Evolutionary conservation across 2,797 vertebrate genomes (phyloP).

Genomic region (Hippocampus kuda): DNA sequence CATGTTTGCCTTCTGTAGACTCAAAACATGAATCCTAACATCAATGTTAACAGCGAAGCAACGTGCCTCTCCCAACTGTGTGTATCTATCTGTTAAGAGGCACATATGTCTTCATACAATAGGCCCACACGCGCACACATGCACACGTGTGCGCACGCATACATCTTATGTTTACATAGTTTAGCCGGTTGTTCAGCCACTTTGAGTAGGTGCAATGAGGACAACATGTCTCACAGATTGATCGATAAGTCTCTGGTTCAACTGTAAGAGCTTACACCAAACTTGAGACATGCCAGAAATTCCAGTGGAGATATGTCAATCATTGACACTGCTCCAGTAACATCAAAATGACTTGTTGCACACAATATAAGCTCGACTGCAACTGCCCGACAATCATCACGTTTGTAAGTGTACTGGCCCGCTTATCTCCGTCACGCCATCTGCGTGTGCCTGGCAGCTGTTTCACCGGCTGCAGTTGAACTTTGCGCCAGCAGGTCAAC

Average conservation of each 20-base stretch:
- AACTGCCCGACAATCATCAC: not conserved
- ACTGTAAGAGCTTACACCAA: not conserved
- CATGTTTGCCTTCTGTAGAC: too few relatives aligned
- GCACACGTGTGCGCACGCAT: too few relatives aligned
- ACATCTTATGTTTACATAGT: too few relatives aligned
- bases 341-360: not conserved
- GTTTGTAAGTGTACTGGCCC: conserved; percentile 16
- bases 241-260: not conserved
- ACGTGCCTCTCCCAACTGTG: too few relatives aligned
- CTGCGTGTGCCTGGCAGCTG: conserved; percentile 58
- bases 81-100: too few relatives aligned
- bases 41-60: too few relatives aligned
- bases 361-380: not conserved
- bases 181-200: too few relatives aligned
- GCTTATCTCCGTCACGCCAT: conserved; percentile 17
- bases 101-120: too few relatives aligned
- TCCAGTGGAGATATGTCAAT: not conserved
- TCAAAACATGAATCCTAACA: too few relatives aligned
- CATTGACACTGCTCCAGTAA: not conserved
- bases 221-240: not conserved
- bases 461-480: conserved; percentile 44
- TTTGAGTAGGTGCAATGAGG: too few relatives aligned
- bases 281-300: not conserved
- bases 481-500: conserved; percentile 60
- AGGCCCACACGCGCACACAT: too few relatives aligned